Evolutionary conservation across 2,888 invertebrate genomes (phyloP).

Genomic region (Serripes groenlandicus): DNA sequence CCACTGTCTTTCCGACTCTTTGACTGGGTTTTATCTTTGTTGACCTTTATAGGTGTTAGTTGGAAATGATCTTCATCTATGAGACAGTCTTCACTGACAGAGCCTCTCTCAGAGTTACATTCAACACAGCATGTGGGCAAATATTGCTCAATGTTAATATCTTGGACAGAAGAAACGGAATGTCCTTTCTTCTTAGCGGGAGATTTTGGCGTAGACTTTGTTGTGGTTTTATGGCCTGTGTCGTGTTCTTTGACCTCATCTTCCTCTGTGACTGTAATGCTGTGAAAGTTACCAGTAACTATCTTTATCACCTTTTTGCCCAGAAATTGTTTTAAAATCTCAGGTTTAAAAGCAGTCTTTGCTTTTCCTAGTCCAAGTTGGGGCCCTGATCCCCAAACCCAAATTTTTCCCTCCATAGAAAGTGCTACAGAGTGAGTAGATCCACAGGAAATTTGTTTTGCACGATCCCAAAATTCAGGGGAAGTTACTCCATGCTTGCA

Average conservation of each 20-base stretch:
- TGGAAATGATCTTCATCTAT: conserved; percentile 11
- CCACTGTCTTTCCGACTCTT: neutral
- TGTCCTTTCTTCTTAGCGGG: conserved; percentile 9
- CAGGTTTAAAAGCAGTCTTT: conserved; percentile 69
- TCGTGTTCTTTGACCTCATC: neutral
- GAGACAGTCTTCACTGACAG: neutral
- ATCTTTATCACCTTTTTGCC: conserved; percentile 80
- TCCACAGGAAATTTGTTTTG: conserved; percentile 80
- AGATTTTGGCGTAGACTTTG: neutral
- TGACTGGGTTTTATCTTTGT: neutral
- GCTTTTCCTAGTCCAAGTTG: conserved; percentile 78
- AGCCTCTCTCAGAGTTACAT: neutral
- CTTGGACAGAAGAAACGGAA: neutral
- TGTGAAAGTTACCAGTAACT: conserved; percentile 82
- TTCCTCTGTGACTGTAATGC: conserved; percentile 81
- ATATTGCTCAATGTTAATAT: neutral
- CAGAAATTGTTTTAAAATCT: conserved; percentile 72
- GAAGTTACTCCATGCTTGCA: conserved; percentile 75
- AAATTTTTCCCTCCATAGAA: conserved; percentile 80
- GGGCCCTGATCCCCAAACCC: conserved; percentile 85
- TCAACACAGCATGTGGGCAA: neutral
- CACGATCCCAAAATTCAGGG: conserved; percentile 60
- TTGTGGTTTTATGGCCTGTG: neutral
- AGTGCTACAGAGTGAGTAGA: conserved; percentile 82
- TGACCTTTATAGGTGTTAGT: neutral